Conservation (phyloP, 2,113 vertebrate species). For the Pristiophorus japonicus region DNA sequence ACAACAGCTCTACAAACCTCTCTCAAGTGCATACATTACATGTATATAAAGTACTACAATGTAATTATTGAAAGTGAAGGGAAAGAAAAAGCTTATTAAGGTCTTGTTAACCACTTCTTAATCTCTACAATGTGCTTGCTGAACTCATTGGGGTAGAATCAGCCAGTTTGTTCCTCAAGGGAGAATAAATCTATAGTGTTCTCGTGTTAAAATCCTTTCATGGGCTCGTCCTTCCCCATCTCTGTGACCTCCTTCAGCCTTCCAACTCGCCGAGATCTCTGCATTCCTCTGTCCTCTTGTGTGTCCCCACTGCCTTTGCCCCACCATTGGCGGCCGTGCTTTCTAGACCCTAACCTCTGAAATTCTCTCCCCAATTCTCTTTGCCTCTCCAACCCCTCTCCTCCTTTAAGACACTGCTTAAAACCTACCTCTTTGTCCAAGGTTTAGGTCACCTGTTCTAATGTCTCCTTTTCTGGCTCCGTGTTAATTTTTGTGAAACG, state of each 20-base stretch:
- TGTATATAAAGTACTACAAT: background rate
- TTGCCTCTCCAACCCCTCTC: background rate
- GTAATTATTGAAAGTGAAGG: background rate
- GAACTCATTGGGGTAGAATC: background rate
- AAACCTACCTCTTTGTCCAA: background rate
- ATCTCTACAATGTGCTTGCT: background rate
- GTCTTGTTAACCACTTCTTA: background rate
- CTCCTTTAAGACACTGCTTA: background rate
- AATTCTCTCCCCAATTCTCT: background rate
- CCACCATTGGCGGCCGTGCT: too few relatives aligned
- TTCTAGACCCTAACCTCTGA: background rate
- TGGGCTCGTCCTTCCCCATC: background rate
- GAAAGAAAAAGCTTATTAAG: background rate
- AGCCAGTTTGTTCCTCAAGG: background rate
- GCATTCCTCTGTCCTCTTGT: background rate
- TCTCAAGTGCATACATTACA: too few relatives aligned
- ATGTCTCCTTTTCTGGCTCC: background rate
- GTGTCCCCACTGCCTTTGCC: background rate
- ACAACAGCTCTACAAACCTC: too few relatives aligned
- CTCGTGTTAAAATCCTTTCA: background rate
- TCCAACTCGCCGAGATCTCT: background rate
- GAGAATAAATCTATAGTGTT: background rate
- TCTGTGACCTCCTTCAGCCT: background rate
- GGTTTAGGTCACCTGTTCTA: background rate
- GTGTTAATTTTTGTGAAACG: background rate